Percentiles rank a stretch among this genome's conserved stretches.
These are phyloP conservation scores for Ommatoiulus sabulosus DNA, from an alignment of 2,888 invertebrate genomes.

Conservation along the genomic window DNA sequence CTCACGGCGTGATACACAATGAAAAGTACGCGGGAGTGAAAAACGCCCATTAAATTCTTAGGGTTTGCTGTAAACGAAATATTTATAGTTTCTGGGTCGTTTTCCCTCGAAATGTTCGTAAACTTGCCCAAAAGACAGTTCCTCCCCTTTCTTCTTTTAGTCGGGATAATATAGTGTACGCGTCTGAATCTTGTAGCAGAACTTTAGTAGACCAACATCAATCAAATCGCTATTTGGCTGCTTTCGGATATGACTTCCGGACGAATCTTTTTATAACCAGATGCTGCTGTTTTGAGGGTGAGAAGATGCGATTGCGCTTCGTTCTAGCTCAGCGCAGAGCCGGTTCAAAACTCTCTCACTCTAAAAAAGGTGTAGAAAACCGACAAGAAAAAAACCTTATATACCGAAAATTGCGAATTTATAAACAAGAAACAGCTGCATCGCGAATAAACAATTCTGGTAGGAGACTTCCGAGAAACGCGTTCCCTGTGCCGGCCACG, in stretches of 20 bases:
- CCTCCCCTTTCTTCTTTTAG: background rate
- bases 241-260: conserved; percentile 11
- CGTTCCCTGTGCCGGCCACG: no score
- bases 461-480: background rate
- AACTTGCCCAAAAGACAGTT: background rate
- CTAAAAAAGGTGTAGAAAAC: background rate
- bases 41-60: background rate
- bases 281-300: conserved; percentile 4
- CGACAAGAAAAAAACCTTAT: conserved; percentile 1
- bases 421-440: conserved; percentile 43
- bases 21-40: no score
- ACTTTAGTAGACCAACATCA: conserved; percentile 7
- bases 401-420: background rate
- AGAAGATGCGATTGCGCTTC: background rate
- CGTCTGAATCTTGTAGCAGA: background rate
- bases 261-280: conserved; percentile 23
- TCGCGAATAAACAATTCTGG: conserved; percentile 15
- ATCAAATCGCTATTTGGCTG: background rate
- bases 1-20: no score
- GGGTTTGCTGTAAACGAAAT: background rate
- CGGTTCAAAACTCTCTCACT: background rate
- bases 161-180: conserved; percentile 22
- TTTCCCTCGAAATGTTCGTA: background rate
- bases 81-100: conserved; percentile 5
- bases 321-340: background rate